Base-by-base conservation (phyloP, 2,888 invertebrate species). In the Smittia aterrima region DNA sequence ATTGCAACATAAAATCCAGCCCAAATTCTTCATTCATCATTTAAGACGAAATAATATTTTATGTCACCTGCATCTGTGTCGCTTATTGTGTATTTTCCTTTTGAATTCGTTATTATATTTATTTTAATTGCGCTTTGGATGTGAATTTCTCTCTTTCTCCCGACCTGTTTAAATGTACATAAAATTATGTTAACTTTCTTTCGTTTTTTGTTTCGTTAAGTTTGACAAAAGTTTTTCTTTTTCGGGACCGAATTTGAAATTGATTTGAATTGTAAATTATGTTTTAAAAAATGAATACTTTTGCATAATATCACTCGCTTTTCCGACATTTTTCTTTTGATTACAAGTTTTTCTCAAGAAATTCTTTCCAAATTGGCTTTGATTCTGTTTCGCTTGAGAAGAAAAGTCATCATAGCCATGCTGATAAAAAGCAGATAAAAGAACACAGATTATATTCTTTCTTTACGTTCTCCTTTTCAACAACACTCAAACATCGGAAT, bases 41-140 rank as follows among this genome's bases (percentile, higher is more conserved):
- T 13, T 22, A 66, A 27, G 13, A 66, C n/a, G 66, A 38, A 66
- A n/a, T n/a, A 66, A 25, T 40, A 13, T 25, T 38, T 47, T 16
- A 38, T 71, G 71, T 71, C 53, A 54, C 71, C 71, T 71, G 71
- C 71, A 71, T 71, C 71, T 71, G 71, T 71, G 71, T 71, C 71
- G 71, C 71, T 71, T 71, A 40, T 25, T 71, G 71, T 71, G 71
- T 54, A 25, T 41, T 47, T 47, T 22, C 53, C 32, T 7, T 71
- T 53, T 71, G 53, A 67, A 16, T 67, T 16, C 47, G 22, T 25
- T 18, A 24, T 68, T 47, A 58, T 7, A 22, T 32, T 71, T 16
- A 54, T 71, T 54, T 58, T 58, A 58, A 22, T 58, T 58, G 9
- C 16, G 20, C 24, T 58, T 58, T 58, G 47, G 16, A 47, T 47